A percentile compares a stretch with the other conserved stretches of the same genome.
Evolutionary conservation across 1,140 invertebrate genomes (phyloP).

Genomic region (Lepidotrigona ventralis): DNA sequence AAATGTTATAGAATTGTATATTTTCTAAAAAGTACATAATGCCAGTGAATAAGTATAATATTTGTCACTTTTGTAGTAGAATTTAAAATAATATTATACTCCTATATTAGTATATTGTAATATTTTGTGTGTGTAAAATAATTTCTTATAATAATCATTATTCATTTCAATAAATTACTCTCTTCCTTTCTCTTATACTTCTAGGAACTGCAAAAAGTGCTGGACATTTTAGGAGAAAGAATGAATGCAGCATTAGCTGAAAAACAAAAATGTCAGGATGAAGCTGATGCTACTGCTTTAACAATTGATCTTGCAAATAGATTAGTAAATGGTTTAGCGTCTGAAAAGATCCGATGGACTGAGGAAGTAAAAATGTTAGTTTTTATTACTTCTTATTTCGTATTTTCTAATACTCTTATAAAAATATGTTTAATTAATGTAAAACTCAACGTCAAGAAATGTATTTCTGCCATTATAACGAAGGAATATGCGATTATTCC

Average conservation of each 20-base stretch:
- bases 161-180: neutral
- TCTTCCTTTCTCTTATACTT: neutral
- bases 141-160: neutral
- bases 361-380: constrained; percentile 84
- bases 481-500: too few relatives aligned
- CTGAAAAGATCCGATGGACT: constrained; percentile 93
- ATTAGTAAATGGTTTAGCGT: constrained; percentile 94
- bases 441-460: too few relatives aligned
- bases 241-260: constrained; percentile 92
- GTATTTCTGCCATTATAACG: too few relatives aligned
- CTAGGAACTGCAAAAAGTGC: constrained; percentile 89
- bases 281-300: constrained; percentile 90
- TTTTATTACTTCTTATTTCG: neutral
- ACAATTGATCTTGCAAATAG: constrained; percentile 96
- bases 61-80: neutral
- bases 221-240: constrained; percentile 87
- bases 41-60: neutral
- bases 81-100: neutral
- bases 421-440: neutral
- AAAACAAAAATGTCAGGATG: constrained; percentile 92
- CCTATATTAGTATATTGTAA: too few relatives aligned
- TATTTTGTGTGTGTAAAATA: neutral
- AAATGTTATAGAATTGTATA: neutral
- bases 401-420: neutral
- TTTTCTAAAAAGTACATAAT: neutral